Conservation (phyloP, 2,113 vertebrate genomes). For the Actinemys pallida region DNA sequence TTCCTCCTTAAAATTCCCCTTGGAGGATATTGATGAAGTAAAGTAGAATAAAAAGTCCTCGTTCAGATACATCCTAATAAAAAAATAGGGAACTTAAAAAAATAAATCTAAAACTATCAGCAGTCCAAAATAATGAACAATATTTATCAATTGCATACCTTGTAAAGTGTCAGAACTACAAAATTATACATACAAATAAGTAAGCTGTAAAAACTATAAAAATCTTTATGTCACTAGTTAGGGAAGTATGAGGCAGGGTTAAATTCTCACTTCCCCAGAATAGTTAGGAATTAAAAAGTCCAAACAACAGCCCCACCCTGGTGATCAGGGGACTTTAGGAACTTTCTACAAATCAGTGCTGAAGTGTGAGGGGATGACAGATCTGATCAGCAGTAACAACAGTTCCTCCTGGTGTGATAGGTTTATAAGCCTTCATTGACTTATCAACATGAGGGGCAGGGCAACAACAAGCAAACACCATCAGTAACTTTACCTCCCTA, state of each 20-base stretch:
- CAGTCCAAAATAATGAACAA: background rate
- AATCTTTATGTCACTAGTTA: background rate
- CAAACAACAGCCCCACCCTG: accelerated
- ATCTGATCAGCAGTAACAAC: background rate
- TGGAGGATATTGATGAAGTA: slow-evolving; percentile 11
- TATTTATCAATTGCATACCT: background rate
- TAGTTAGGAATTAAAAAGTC: background rate
- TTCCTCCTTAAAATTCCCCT: background rate
- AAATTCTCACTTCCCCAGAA: background rate
- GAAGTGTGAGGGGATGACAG: background rate
- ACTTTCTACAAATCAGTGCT: slow-evolving; percentile 38
- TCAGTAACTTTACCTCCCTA: background rate
- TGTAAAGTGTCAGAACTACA: background rate
- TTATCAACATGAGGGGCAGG: background rate
- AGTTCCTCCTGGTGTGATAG: background rate
- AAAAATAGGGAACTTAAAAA: background rate
- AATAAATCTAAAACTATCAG: background rate
- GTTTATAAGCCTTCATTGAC: background rate
- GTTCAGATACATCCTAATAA: background rate
- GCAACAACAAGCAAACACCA: background rate
- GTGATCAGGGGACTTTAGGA: background rate
- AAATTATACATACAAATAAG: background rate
- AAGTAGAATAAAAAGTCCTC: background rate
- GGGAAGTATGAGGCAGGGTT: background rate
- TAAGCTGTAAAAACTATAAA: background rate